phyloP scores from a whole-genome alignment of 2,113 vertebrate genomes.

The Plecotus auritus region DNA sequence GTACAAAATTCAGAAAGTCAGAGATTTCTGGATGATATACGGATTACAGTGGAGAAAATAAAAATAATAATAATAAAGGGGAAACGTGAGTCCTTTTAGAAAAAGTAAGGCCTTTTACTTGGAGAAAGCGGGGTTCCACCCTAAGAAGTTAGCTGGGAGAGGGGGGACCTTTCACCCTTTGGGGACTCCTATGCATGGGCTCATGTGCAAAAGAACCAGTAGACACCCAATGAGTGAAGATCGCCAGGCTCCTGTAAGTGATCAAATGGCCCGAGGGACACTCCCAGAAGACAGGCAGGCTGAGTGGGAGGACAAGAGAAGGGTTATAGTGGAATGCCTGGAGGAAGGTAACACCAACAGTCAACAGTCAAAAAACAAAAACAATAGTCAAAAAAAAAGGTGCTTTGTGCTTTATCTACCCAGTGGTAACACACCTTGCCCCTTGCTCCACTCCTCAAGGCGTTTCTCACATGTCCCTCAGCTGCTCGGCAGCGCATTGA shows the following conservation, averaged over 20 bases:
- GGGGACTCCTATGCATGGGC: background rate
- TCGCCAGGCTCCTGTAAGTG: background rate
- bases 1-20: background rate
- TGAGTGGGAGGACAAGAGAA: background rate
- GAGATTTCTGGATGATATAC: background rate
- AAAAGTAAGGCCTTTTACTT: background rate
- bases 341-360: background rate
- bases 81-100: background rate
- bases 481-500: background rate
- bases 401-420: background rate
- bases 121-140: background rate
- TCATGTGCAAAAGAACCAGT: background rate
- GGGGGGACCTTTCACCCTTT: no score
- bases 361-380: background rate
- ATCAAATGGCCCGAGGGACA: background rate
- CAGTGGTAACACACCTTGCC: background rate
- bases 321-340: fast-evolving
- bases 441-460: fast-evolving
- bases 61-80: background rate
- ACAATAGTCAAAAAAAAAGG: no score
- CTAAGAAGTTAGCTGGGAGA: background rate
- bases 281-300: background rate
- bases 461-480: fast-evolving
- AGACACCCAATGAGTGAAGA: background rate
- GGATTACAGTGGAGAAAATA: background rate